phyloP scores from a whole-genome alignment of 2,888 invertebrate genomes.

The Melinopterus prodromus region DNA sequence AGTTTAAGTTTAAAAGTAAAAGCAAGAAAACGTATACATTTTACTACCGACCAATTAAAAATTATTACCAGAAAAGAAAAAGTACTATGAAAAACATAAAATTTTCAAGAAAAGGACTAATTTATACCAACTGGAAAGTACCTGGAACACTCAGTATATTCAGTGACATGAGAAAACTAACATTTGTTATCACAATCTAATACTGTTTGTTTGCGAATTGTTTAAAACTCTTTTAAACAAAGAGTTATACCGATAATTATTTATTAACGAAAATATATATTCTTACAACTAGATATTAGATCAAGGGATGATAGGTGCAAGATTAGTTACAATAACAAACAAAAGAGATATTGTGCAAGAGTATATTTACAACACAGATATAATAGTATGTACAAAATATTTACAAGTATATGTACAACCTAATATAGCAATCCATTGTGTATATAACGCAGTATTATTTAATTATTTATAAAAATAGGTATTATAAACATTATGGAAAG shows the following conservation, averaged over 20 bases:
- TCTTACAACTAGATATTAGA: not conserved
- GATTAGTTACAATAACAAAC: not conserved
- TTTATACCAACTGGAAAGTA: too few species aligned
- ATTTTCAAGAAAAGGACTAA: too few species aligned
- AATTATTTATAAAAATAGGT: not conserved
- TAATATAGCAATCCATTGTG: not conserved
- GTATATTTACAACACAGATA: not conserved
- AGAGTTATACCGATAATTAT: not conserved
- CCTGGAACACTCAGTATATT: too few species aligned
- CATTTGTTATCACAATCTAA: too few species aligned
- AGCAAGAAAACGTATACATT: too few species aligned
- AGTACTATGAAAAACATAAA: too few species aligned
- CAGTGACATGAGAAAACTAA: too few species aligned
- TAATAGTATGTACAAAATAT: not conserved
- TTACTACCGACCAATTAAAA: too few species aligned
- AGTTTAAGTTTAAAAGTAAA: too few species aligned
- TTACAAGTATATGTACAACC: not conserved
- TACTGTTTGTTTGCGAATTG: too few species aligned
- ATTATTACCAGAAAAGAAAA: too few species aligned
- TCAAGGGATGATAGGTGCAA: not conserved
- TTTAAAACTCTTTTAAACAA: too few species aligned
- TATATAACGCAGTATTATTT: not conserved
- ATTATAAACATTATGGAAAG: not conserved
- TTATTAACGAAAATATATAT: not conserved
- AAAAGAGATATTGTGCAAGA: not conserved